Evolutionary conservation across 2,888 invertebrate species (phyloP).

Genomic region (Vannuccia rotundouncinata): DNA sequence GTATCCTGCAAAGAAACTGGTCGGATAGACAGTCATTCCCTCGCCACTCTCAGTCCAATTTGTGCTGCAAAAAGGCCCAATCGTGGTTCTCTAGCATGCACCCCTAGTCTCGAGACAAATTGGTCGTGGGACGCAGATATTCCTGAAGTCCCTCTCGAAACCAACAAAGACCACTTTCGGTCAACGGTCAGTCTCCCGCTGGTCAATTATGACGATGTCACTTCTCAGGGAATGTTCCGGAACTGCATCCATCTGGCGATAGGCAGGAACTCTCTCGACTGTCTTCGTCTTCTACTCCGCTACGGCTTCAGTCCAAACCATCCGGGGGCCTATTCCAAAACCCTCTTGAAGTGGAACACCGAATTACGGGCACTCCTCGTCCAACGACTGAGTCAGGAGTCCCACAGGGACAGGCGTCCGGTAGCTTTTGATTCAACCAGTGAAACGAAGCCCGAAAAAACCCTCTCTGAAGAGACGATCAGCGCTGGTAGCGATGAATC

Average conservation of each 20-base stretch:
- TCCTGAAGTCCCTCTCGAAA: not conserved
- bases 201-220: not conserved
- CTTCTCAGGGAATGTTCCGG: not conserved
- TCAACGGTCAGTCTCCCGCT: not conserved
- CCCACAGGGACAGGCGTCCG: not conserved
- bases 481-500: not conserved
- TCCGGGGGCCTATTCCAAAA: not conserved
- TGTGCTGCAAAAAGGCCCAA: not conserved
- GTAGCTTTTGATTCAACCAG: not conserved
- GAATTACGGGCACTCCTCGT: not conserved
- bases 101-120: not conserved
- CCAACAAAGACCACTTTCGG: conserved; percentile 10
- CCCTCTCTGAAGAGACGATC: not conserved
- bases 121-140: not conserved
- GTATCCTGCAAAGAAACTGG: not conserved
- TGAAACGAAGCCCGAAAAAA: not conserved
- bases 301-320: not conserved
- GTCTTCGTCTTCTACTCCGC: conserved; percentile 1
- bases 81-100: not conserved
- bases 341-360: conserved; percentile 11
- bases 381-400: not conserved
- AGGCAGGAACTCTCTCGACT: not conserved
- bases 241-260: conserved; percentile 3
- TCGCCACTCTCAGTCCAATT: not conserved
- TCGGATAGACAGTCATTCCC: not conserved